These are phyloP conservation scores for Epistrophe eligans DNA, from an alignment of 2,888 invertebrate genomes.

Conservation along the genomic window DNA sequence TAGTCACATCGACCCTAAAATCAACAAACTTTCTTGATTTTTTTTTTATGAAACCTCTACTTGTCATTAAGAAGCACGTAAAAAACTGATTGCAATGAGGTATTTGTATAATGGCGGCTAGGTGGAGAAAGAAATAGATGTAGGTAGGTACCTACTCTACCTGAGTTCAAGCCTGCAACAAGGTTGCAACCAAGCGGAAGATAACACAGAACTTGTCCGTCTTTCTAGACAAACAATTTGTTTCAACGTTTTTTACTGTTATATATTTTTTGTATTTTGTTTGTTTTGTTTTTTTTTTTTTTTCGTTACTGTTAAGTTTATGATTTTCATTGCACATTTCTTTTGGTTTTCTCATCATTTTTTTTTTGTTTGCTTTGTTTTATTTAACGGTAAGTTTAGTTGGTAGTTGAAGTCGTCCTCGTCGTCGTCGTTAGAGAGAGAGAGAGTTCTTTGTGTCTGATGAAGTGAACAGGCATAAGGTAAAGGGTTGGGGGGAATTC, in stretches of 20 bases:
- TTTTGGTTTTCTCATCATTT: constrained; percentile 32
- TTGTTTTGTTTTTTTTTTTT: background rate
- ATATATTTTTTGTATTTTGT: constrained; percentile 9
- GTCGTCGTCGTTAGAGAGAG: background rate
- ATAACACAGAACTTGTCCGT: constrained; percentile 71
- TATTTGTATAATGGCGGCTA: background rate
- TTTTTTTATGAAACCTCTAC: background rate
- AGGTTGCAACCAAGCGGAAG: constrained; percentile 64
- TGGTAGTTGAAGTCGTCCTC: constrained; percentile 49
- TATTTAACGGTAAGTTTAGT: constrained; percentile 36
- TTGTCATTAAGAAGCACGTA: background rate
- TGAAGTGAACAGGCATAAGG: constrained; percentile 55
- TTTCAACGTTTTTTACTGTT: constrained; percentile 56
- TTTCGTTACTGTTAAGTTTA: constrained; percentile 50
- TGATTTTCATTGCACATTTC: constrained; percentile 67
- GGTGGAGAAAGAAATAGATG: background rate
- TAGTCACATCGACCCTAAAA: too few relatives aligned
- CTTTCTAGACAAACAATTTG: constrained; percentile 75
- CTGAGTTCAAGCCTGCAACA: constrained; percentile 56
- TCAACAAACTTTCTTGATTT: too few relatives aligned
- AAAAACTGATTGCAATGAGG: constrained; percentile 36
- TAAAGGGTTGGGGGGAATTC: background rate
- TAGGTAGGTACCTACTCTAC: background rate
- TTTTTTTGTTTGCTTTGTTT: constrained; percentile 14
- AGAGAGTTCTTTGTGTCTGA: constrained; percentile 63